Base-by-base conservation (phyloP, 2,888 invertebrate species). In the Abscondita cerata region DNA sequence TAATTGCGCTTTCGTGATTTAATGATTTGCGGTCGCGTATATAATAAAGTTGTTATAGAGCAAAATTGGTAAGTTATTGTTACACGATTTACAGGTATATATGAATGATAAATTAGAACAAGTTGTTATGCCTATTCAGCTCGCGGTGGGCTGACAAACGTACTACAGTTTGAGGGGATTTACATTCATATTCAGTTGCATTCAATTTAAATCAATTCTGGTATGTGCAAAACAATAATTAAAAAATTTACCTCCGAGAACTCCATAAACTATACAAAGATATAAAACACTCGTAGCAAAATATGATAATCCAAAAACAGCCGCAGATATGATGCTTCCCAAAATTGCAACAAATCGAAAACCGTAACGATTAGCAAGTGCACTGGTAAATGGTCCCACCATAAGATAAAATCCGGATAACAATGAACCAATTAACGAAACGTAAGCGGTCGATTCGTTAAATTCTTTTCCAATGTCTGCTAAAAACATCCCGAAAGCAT, bases 321-420 rank as follows among this genome's bases (percentile, higher is more conserved):
- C 56, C 1, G 78, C 73, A 87, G 86, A 87, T 53, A 96, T 81
- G 1, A 95, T 55, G 67, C 92, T 88, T 46, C 98, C 98, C n/a
- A 87, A 75, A 33, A 98, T 91, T 6, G 96, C 93, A 1, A 98
- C 95, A 33, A 86, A 82, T 46, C 97, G 86, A 79, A 97, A 96
- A 20, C 98, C 98, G 76, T 91, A 98, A 71, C 91, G 89, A 81
- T 98, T 98, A 34, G 96, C 93, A 67, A 98, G 81, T 0, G 95
- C 96, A 68, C 95, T 93, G 0, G 95, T 96, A 75, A 98, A 91
- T 1, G 98, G 98, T 63, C 98, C 96, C 63, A 90, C 90, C 73
- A 96, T 87, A 51, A 98, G 86, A 78, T 97, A 98, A 78, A 92
- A 93, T 58, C 98, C 98, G 52, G 94, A 89, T 66, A 96, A 86